Base-by-base conservation (phyloP, 2,113 vertebrate genomes). In the Rissa tridactyla region DNA sequence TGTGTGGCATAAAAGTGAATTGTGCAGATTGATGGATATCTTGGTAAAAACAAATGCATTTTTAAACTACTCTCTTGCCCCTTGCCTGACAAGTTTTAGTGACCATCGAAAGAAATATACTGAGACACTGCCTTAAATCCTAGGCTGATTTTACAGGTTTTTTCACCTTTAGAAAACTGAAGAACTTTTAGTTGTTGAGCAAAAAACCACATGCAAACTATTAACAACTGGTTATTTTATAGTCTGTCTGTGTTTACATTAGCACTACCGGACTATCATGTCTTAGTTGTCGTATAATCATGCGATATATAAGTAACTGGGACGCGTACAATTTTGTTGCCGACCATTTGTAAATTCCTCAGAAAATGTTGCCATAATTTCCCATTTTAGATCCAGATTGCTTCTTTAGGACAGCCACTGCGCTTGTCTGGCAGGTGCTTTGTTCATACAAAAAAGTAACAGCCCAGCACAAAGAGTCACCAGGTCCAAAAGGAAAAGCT, bases 11-110 rank as follows among this genome's bases (percentile, higher is more conserved):
- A 94, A 97, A 97, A 96, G 94, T 96, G 96, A 96, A 96, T 96
- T 90, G 90, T 96, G 91, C 93, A 92, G 91, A 97, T 98, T 97
- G 97, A 98, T 98, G 97, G 96, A 87, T 97, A 94, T 97, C 95
- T 97, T 93, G 95, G 92, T 97, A 97, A 96, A 97, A 98, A 97
- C 96, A 98, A 97, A 98, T 97, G 96, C 77, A 92, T 98, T 97
- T 97, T 97, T 96, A 97, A 98, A 94, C 87, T 96, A 97, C 96
- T 98, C 94, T 92, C 95, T 94, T 92, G 94, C 92, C 94, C 95
- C 82, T 97, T 96, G 88, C 92, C 95, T 93, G 91, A 95, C 96
- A 96, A 97, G 77, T 92, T 97, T 90, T 80, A 96, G 86, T 98
- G 97, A 96, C 95, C 96, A 95, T 97, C 95, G 86, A 57, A 97